These are phyloP conservation scores for Tympanuchus pallidicinctus DNA, from an alignment of 2,113 vertebrate species.

Conservation along the genomic window DNA sequence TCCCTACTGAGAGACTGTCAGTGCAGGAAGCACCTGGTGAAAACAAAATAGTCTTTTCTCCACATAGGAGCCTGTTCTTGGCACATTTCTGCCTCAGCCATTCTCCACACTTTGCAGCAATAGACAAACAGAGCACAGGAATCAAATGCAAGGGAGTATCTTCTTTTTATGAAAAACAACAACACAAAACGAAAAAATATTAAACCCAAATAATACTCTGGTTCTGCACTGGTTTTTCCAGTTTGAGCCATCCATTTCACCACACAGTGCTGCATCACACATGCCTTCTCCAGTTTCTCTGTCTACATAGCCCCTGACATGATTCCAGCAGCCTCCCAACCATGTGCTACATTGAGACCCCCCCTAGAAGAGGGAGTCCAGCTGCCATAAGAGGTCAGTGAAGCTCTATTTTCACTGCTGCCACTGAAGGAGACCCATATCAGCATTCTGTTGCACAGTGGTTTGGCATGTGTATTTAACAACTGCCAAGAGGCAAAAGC, in stretches of 20 bases:
- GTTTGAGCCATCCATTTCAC: background rate
- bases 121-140: background rate
- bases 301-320: background rate
- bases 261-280: background rate
- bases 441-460: background rate
- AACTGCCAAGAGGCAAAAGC: conserved; percentile 29
- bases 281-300: background rate
- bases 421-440: background rate
- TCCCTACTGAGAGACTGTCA: background rate
- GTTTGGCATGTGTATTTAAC: conserved; percentile 20
- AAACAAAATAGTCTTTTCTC: background rate
- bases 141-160: conserved; percentile 17
- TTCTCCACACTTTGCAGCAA: background rate
- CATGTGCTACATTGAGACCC: background rate
- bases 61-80: background rate
- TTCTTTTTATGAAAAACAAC: conserved; percentile 13
- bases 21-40: background rate
- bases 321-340: background rate
- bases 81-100: background rate
- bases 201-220: background rate
- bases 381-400: conserved; percentile 11
- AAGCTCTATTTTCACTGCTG: background rate
- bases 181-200: background rate
- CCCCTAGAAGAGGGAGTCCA: background rate
- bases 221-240: background rate